These are phyloP conservation scores for Chrysina gloriosa DNA, from an alignment of 2,888 invertebrate genomes.

Conservation along the genomic window DNA sequence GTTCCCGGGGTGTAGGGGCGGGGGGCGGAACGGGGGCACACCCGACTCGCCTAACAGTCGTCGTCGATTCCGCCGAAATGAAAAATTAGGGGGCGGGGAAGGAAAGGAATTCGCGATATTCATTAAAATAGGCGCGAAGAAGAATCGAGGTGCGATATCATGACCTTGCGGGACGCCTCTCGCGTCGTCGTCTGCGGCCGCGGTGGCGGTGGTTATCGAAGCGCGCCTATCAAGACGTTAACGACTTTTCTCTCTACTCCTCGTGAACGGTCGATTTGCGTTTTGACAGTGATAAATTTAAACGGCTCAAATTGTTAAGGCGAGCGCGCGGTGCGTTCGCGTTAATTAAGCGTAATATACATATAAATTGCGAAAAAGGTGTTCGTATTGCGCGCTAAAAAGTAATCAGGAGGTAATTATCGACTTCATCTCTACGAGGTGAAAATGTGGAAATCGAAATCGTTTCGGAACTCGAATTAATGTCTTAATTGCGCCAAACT, in stretches of 20 bases:
- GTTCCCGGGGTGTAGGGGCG: background rate
- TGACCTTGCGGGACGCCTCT: background rate
- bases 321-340: background rate
- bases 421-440: no score
- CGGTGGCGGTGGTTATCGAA: background rate
- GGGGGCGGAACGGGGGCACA: background rate
- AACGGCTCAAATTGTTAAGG: background rate
- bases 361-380: background rate
- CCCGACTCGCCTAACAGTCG: no score
- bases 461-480: no score
- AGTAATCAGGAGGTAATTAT: no score
- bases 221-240: background rate
- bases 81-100: background rate
- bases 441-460: no score
- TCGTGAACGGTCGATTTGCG: no score
- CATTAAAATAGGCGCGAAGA: background rate
- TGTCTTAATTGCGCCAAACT: no score
- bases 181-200: background rate
- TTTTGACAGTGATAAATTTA: background rate
- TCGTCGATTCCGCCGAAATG: no score
- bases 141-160: background rate
- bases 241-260: background rate
- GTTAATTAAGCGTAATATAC: background rate
- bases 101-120: background rate
- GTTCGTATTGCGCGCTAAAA: no score